Evolutionary conservation across 2,113 vertebrate species (phyloP), one percentile per base, ranked within the genome.

Genomic region (Synchiropus splendidus): DNA sequence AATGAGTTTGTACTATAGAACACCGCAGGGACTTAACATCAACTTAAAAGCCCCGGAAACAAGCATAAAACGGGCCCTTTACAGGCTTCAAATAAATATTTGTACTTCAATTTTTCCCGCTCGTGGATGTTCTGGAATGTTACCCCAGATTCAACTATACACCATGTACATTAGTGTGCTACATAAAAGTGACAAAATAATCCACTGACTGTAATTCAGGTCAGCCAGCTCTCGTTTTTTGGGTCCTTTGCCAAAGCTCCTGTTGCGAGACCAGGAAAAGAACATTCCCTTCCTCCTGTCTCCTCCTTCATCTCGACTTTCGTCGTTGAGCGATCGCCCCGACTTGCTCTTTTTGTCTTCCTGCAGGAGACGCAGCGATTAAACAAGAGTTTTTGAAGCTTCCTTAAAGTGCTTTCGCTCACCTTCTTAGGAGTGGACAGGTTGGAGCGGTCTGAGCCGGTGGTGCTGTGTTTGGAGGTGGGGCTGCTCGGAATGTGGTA

Each of bases 391-490:
- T 1, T 46, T 46, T 8, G 9, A 27, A 16, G 32, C 6, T 12
- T 15, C 21, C 17, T 3, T 42, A 48, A 2, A 6, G 16, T 30
- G 21, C 13, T 32, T 9, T 36, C 16, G n/a, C 12, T 57, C 70
- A 94, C 93, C 92, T 97, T 97, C 81, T 94, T 98, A 2, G 92
- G 91, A 1, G 91, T 93, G 41, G 91, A 91, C 21, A 89, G 77
- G 51, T 79, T 89, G 61, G 91, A 92, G 58, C 87, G 89, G 43
- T 97, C 93, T 0, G 93, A 97, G 31, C 84, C 78, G 5, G 85
- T 66, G 16, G 85, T 66, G 18, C 92, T 97, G 82, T 92, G 89
- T 52, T 94, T 98, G 16, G 92, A 96, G 10, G 90, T 89, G 3
- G 94, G 95, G 71, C 94, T 97, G 81, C 92, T 88, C 52, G 93